Conservation (phyloP, 2,888 invertebrate genomes). For the Ariolimax columbianus region DNA sequence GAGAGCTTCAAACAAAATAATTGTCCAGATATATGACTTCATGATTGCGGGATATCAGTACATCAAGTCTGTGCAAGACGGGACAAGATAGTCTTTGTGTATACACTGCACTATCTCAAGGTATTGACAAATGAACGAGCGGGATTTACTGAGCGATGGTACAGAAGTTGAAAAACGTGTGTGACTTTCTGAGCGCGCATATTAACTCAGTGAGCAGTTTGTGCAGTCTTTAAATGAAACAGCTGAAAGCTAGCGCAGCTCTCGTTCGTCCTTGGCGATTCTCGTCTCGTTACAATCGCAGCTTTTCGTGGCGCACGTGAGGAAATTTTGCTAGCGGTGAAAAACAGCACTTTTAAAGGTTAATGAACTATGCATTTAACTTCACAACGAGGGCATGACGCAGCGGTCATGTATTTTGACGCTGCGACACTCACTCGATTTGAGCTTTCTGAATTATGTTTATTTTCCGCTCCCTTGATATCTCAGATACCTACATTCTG, state of each 20-base stretch:
- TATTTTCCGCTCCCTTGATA: too few species aligned
- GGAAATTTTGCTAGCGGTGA: neutral
- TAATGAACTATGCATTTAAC: slow-evolving; percentile 2
- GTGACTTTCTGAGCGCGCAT: neutral
- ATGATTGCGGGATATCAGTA: neutral
- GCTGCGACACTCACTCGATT: neutral
- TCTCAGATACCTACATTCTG: too few species aligned
- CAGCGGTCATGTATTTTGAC: neutral
- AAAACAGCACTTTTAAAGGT: slow-evolving; percentile 8
- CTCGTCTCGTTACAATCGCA: neutral
- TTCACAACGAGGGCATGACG: too few species aligned
- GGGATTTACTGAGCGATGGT: neutral
- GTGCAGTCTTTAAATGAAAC: neutral
- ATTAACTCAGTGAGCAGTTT: slow-evolving; percentile 8
- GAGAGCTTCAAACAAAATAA: neutral
- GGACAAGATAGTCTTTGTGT: neutral
- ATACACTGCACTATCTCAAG: neutral
- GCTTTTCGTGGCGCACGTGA: neutral
- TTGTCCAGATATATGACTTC: neutral
- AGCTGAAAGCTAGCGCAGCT: too few species aligned
- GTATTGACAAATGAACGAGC: neutral
- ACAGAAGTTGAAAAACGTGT: neutral
- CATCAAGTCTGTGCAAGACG: neutral
- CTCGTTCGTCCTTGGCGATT: neutral
- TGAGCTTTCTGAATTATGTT: neutral